Percentiles rank a stretch among this genome's conserved stretches.
Evolutionary conservation across 2,888 invertebrate genomes (phyloP).

Genomic region (Bombylius discolor): DNA sequence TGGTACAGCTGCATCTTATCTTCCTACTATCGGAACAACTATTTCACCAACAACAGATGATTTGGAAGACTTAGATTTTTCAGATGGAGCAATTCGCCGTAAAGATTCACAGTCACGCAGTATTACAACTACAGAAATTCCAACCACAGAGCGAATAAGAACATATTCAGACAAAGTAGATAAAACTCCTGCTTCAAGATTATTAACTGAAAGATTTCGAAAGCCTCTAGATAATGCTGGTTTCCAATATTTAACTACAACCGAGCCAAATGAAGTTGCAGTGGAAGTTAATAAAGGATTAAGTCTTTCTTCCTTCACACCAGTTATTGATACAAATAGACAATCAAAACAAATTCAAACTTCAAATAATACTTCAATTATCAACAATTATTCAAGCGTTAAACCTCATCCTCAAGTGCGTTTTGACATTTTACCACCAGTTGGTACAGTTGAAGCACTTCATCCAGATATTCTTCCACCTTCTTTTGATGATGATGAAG

Average conservation of each 20-base stretch:
- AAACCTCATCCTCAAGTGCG: conserved; percentile 18
- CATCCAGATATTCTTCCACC: conserved; percentile 37
- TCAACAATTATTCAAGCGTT: conserved; percentile 9
- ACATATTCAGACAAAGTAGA: background rate
- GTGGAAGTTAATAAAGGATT: conserved; percentile 40
- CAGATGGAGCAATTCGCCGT: conserved; percentile 46
- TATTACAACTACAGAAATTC: conserved; percentile 24
- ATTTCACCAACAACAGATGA: conserved; percentile 45
- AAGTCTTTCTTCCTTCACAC: conserved; percentile 23
- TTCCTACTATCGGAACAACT: conserved; percentile 25
- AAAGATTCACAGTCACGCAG: conserved; percentile 11
- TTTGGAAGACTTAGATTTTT: conserved; percentile 65
- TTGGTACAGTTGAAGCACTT: conserved; percentile 9
- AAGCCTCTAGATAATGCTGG: background rate
- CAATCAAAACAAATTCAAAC: conserved; percentile 3
- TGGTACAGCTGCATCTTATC: conserved; percentile 27
- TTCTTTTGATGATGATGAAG: conserved; percentile 44
- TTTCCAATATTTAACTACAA: conserved; percentile 21
- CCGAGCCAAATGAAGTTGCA: conserved; percentile 33
- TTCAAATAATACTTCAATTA: background rate
- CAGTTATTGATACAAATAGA: conserved; percentile 11
- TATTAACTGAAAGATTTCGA: background rate
- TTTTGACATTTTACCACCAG: conserved; percentile 19
- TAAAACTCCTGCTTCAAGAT: background rate
- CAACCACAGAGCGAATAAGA: conserved; percentile 23